Evolutionary conservation across 2,797 vertebrate genomes (phyloP).

Genomic region (Lates japonicus): DNA sequence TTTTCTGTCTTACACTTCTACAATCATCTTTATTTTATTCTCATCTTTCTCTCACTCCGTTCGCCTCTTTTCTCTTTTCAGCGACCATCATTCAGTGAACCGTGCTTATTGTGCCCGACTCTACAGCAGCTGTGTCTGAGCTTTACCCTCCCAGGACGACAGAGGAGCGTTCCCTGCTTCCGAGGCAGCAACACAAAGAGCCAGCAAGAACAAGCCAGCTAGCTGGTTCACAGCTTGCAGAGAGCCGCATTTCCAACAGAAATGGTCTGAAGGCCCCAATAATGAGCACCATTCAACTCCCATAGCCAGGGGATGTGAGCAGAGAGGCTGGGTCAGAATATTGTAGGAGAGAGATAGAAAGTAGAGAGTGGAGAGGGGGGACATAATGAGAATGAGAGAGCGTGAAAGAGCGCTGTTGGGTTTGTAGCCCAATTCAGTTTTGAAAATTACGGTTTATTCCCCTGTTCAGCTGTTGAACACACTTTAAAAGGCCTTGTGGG

Average conservation of each 20-base stretch:
- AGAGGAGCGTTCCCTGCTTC: constrained; percentile 45
- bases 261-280: constrained; percentile 64
- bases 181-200: constrained; percentile 61
- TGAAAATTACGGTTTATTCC: constrained; percentile 59
- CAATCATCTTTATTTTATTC: constrained; percentile 26
- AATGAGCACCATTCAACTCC: constrained; percentile 70
- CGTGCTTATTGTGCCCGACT: constrained; percentile 42
- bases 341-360: constrained; percentile 46
- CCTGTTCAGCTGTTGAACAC: constrained; percentile 52
- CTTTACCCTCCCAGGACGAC: constrained; percentile 51
- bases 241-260: constrained; percentile 54
- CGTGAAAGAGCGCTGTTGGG: constrained; percentile 62
- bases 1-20: background rate
- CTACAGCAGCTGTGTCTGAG: constrained; percentile 54
- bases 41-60: background rate
- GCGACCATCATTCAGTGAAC: constrained; percentile 41
- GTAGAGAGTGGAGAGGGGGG: constrained; percentile 36
- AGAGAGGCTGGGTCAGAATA: constrained; percentile 52
- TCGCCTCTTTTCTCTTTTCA: constrained; percentile 25
- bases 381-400: constrained; percentile 66
- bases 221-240: constrained; percentile 66
- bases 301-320: constrained; percentile 52
- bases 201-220: constrained; percentile 52
- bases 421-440: constrained; percentile 60
- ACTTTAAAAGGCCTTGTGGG: constrained; percentile 54